Base-by-base conservation (phyloP, 2,888 invertebrate genomes). In the Diaperis boleti region DNA sequence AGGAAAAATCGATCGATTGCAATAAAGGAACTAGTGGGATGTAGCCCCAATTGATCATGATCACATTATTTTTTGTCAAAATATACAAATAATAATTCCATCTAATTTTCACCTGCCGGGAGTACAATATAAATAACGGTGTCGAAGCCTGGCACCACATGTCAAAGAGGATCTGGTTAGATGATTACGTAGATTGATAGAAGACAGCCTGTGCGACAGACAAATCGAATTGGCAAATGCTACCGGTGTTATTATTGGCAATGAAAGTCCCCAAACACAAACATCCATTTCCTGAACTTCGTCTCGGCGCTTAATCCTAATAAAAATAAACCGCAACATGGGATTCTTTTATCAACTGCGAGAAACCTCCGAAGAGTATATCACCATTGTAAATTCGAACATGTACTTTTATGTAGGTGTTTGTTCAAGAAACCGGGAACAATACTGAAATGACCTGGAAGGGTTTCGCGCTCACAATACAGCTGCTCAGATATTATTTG, bases 361-460 rank as follows among this genome's bases (percentile, higher is more conserved):
- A 22, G 59, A 59, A 63, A 47, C 54, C 55, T 20, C 42, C 3
- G 45, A 50, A 50, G 47, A 54, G 55, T 45, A 13, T 49, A 49
- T 52, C 54, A 50, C 45, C 44, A 54, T 59, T 63, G 59, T 63
- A 47, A 26, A 59, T 59, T 61, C 52, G 13, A 42, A 39, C 47
- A 47, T 61, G 47, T 39, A 39, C 62, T 54, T 59, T 54, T 52
- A 37, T 47, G 29, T 35, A 47, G 59, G 59, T 63, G 59, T 63
- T 63, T 59, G 49, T 54, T 52, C 49, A 63, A 63, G 45, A 54
- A 54, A 55, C 41, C 42, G 37, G 20, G 55, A 62, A 42, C 47
- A 47, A 62, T 62, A 47, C 49, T 20, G 56, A 29, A 62, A 56
- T 56, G 56, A 47, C 55, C 62, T 62, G 59, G 59, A 63, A 63